Base-by-base conservation (phyloP, 64 coral and sea anemone species). In the Platygyra sinensis region DNA sequence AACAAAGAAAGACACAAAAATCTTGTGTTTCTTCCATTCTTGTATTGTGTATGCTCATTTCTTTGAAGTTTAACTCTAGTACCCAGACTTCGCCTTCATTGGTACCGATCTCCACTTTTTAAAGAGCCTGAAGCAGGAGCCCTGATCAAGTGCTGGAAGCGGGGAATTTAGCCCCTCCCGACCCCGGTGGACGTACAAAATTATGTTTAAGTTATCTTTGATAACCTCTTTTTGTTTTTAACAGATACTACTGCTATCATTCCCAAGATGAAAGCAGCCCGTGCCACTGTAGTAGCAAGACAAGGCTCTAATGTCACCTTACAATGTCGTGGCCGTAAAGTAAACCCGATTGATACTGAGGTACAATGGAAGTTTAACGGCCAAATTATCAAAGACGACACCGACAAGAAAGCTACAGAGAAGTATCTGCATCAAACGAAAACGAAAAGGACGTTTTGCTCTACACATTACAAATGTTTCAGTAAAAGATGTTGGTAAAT, bases 391-490 rank as follows among this genome's bases (percentile, higher is more conserved):
- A 57, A 51, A 27, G 22, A 65, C 4, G 51, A 20, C 0, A 14
- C 31, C 3, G 52, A 29, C 81, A 64, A 9, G 30, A 67, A 49
- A 3, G 13, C 13, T 6, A 67, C 12, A 0, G n/a, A 13, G 0
- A 3, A 27, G 0, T 55, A 12, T 4, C 76, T 10, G 5, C 27
- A 1, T 7, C 1, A 20, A 49, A 2, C 0, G 2, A 22, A 5
- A 1, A 28, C 29, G 65, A 69, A 24, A 25, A 69, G 36, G 0
- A 8, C 1, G 0, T 0, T 71, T 71, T 52, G 28, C 81, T 85
- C 19, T 85, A 15, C 22, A 25, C 19, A 85, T 85, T 7, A 67
- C 18, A 29, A 85, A 72, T 25, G 62, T 85, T 10, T 85, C 81
- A 9, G 60, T 30, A 13, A 27, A 50, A 52, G 81, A 85, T 72